These are phyloP conservation scores for Salticus scenicus DNA, from an alignment of 2,888 invertebrate genomes.

Conservation along the genomic window DNA sequence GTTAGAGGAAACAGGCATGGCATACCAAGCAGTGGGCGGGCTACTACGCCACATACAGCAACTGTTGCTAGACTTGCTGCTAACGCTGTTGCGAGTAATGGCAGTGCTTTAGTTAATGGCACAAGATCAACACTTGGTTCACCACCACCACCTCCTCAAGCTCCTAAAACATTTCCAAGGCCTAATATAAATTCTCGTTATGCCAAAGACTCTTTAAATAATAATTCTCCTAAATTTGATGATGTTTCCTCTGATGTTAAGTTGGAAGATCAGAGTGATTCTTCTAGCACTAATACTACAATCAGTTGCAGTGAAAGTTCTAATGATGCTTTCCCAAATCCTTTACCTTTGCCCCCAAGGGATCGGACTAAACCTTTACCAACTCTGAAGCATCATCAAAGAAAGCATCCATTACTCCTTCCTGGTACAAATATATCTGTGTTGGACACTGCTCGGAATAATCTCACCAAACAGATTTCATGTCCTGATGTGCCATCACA, in stretches of 20 bases:
- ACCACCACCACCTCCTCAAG: conserved; percentile 60
- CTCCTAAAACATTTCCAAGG: conserved; percentile 57
- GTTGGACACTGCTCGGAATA: conserved; percentile 34
- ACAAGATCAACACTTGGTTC: conserved; percentile 49
- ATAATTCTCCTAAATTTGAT: conserved; percentile 7
- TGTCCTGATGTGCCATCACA: conserved; percentile 70
- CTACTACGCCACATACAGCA: conserved; percentile 69
- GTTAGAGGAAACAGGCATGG: conserved; percentile 78
- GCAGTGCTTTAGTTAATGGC: conserved; percentile 30
- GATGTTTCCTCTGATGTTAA: conserved; percentile 10
- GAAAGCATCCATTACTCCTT: conserved; percentile 88
- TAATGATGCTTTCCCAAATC: conserved; percentile 78
- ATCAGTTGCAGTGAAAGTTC: conserved; percentile 60
- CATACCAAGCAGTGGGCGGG: conserved; percentile 62
- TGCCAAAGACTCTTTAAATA: conserved; percentile 34
- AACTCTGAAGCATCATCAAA: conserved; percentile 83
- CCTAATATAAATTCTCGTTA: conserved; percentile 32
- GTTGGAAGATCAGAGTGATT: conserved; percentile 54
- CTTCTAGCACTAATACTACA: conserved; percentile 53
- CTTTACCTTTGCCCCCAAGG: conserved; percentile 86
- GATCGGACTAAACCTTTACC: conserved; percentile 81
- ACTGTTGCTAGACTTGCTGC: conserved; percentile 69
- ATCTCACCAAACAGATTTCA: conserved; percentile 70
- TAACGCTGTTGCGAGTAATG: conserved; percentile 45
- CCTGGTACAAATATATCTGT: conserved; percentile 76